Conservation (phyloP, 2,888 invertebrate genomes). For the Axea sp. region DNA sequence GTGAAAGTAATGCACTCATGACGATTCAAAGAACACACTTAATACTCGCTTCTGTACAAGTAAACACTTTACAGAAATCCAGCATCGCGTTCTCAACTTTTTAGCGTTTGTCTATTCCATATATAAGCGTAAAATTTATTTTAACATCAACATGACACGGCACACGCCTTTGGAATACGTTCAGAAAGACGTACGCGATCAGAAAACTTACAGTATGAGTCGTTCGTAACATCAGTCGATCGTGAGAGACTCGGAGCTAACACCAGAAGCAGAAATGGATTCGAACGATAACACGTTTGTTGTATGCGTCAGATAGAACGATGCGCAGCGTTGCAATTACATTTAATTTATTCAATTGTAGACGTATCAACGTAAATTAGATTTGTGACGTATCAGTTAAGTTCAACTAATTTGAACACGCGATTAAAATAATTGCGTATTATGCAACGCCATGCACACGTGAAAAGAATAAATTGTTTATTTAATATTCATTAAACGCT, state of each 20-base stretch:
- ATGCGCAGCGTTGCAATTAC: constrained; percentile 68
- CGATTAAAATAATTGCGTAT: constrained; percentile 75
- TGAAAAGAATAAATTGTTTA: constrained; percentile 43
- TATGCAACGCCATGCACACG: constrained; percentile 65
- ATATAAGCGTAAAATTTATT: constrained; percentile 52
- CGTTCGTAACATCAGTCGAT: constrained; percentile 52
- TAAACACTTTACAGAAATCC: too few species aligned
- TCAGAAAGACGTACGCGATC: constrained; percentile 62
- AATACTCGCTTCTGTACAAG: too few species aligned
- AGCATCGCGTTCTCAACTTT: too few species aligned
- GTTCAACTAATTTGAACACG: constrained; percentile 72
- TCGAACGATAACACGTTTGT: constrained; percentile 75
- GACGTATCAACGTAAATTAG: constrained; percentile 72
- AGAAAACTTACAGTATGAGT: constrained; percentile 54
- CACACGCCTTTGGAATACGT: constrained; percentile 52
- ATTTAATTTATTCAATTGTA: constrained; percentile 75
- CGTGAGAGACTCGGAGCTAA: constrained; percentile 64
- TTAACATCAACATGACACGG: constrained; percentile 51
- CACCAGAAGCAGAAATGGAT: constrained; percentile 69
- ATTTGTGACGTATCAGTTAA: constrained; percentile 75
- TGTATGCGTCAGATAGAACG: constrained; percentile 73
- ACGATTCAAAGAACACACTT: too few species aligned
- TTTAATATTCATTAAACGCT: constrained; percentile 20
- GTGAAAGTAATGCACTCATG: too few species aligned
- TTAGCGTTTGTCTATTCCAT: constrained; percentile 20